Percentiles rank a stretch among this genome's conserved stretches.
Evolutionary conservation across 30 jellyfish, hydroid and myxozoan species (phyloP).

Genomic region (Cassiopea andromeda): DNA sequence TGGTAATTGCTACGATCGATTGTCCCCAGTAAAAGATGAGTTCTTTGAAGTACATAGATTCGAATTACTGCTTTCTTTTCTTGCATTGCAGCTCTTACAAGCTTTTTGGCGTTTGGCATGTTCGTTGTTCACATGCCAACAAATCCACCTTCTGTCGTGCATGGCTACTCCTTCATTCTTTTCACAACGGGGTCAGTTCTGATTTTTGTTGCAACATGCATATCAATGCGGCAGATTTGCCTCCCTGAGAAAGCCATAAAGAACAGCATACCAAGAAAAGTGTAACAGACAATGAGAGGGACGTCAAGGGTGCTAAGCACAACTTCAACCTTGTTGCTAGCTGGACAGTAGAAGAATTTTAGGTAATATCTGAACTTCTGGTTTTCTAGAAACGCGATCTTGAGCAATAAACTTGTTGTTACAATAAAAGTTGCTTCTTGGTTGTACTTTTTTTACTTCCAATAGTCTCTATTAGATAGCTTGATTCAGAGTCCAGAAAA

Average conservation of each 20-base stretch:
- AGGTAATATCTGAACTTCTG: too few relatives aligned
- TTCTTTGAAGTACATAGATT: too few relatives aligned
- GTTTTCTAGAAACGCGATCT: too few relatives aligned
- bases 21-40: too few relatives aligned
- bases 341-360: too few relatives aligned
- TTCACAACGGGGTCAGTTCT: conserved; percentile 29
- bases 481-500: too few relatives aligned
- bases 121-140: conserved; percentile 64
- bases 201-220: conserved; percentile 15
- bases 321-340: too few relatives aligned
- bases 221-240: conserved; percentile 13
- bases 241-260: conserved; percentile 32
- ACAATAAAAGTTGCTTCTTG: too few relatives aligned
- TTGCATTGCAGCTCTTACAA: conserved; percentile 33
- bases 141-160: conserved; percentile 47
- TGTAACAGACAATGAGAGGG: neutral
- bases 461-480: too few relatives aligned
- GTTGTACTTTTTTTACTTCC: too few relatives aligned
- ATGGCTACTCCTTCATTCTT: conserved; percentile 48
- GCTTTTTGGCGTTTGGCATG: conserved; percentile 59
- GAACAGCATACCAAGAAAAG: conserved; percentile 11
- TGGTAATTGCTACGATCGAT: too few relatives aligned
- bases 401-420: too few relatives aligned
- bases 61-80: neutral
- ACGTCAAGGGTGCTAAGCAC: neutral